Conservation (phyloP, 2,113 vertebrate species). For the Callithrix jacchus region DNA sequence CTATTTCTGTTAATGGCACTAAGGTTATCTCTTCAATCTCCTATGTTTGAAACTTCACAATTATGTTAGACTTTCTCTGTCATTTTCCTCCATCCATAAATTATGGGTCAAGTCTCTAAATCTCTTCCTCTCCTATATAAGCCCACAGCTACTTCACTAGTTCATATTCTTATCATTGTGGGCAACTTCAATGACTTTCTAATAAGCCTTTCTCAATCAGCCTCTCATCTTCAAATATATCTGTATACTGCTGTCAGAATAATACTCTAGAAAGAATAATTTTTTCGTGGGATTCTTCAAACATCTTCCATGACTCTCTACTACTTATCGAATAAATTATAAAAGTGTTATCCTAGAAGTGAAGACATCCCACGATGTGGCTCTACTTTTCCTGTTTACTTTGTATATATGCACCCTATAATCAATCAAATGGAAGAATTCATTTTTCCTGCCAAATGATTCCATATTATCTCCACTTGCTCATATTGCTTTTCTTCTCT, state of each 20-base stretch:
- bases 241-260: background rate
- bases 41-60: background rate
- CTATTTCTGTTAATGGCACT: background rate
- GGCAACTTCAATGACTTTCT: background rate
- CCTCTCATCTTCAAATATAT: background rate
- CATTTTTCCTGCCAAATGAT: background rate
- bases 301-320: background rate
- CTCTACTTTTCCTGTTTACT: background rate
- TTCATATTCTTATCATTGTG: background rate
- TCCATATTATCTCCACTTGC: background rate
- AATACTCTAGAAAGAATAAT: slow-evolving; percentile 6
- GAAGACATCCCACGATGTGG: background rate
- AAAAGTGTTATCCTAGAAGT: background rate
- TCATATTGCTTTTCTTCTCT: background rate
- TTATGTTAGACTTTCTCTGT: slow-evolving; percentile 7
- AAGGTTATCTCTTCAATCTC: background rate
- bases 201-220: background rate
- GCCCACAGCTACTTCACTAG: background rate
- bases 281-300: background rate
- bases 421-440: background rate
- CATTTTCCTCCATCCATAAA: background rate
- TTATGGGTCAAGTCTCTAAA: background rate
- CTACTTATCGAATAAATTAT: background rate
- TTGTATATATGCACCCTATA: background rate
- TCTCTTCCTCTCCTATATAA: background rate